Evolutionary conservation across 1,140 invertebrate species (phyloP), one percentile per base, ranked within the genome.

Genomic region (Cydia strobilella): DNA sequence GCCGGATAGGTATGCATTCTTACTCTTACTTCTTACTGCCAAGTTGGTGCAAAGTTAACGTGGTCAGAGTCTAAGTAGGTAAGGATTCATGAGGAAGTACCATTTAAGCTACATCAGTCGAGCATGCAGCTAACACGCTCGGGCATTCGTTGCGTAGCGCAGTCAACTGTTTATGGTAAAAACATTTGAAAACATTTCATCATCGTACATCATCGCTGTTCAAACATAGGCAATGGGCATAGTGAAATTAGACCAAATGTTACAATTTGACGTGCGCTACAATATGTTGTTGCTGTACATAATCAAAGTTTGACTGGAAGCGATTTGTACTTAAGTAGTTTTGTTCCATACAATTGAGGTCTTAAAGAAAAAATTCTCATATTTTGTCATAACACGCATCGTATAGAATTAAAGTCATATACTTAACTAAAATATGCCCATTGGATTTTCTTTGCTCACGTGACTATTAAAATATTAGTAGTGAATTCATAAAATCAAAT

Each of bases 131-230:
- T 42, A 18, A n/a, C 48, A 15, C 39, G 39, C 39, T 31, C 4
- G 63, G 63, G 2, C 42, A 45, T 66, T 66, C 54, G 42, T 45
- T 42, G 35, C 35, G n/a, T 54, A 23, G 54, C 54, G 54, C 54
- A 59, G 15, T 59, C 54, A 6, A 20, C 54, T 59, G n/a, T 59
- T 59, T 59, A 59, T 59, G 54, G 54, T 59, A 59, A 59, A 59
- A 59, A 59, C 51, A 54, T 54, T 54, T 20, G 51, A 48, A 42
- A 54, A 54, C 18, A 23, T 59, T 59, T 10, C 54, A 23, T 23
- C 23, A 59, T 20, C 54, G 54, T 59, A 2, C 54, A 23, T 23
- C 23, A 59, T 20, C 54, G 54, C 7, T 59, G 5, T 20, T 23
- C 18, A 20, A 59, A 59, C 54, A 59, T 59, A 20, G 54, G 54